Evolutionary conservation across 2,888 invertebrate species (phyloP), one percentile per base, ranked within the genome.

Genomic region (Marasmarcha lunaedactyla): DNA sequence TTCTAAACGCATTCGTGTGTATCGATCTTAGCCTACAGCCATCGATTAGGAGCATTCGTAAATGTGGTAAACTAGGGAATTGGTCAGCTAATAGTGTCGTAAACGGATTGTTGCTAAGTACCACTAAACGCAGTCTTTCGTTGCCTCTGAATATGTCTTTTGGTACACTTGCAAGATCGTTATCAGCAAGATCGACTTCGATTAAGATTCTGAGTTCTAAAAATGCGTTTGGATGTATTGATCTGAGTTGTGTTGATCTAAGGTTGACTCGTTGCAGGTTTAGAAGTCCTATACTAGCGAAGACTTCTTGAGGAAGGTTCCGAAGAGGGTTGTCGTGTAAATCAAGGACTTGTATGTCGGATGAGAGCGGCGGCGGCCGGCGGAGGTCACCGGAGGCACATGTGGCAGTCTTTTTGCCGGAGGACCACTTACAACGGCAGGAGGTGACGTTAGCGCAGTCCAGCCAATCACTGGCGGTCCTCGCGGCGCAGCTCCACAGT

Each of bases 341-440:
- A 57, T 95, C 93, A 40, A 96, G 86, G 41, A 91, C 71, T 88
- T 92, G 59, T 79, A 88, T 72, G 46, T 84, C 84, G 7, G 83
- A 67, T 48, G 83, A 81, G 58, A 84, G 81, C 46, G 81, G 63
- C 44, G 95, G 95, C 39, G 95, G 88, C 46, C 89, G 87, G 51
- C 90, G 90, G 51, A 95, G 87, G 52, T 92, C 91, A 50, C 92
- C 89, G 58, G 92, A 90, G 47, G 89, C 89, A 76, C 95, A 96
- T 43, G 92, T 86, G 41, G 94, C 95, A 34, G 93, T 93, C 70
- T 93, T 94, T 76, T 95, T 95, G 46, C 95, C 95, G 45, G 91
- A 92, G 34, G 92, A 91, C 95, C 95, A 96, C 81, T 94, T 95
- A 86, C 95, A 95, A 58, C 89, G 89, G 71, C 95, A 95, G 55